Evolutionary conservation across 2,888 invertebrate genomes (phyloP), one percentile per base, ranked within the genome.

Genomic region (Endotricha flammealis): DNA sequence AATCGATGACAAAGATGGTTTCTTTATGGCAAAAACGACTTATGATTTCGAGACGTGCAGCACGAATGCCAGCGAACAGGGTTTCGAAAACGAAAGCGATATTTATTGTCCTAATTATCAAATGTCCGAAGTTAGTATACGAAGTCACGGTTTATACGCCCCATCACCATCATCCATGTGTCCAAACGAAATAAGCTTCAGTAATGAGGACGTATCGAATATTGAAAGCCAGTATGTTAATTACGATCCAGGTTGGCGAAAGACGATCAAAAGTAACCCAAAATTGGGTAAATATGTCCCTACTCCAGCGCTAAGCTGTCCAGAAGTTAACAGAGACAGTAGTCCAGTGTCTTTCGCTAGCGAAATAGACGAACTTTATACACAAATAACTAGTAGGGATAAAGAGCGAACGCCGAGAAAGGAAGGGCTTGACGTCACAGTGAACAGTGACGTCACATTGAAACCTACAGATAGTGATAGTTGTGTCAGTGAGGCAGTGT

Each of bases 351-450:
- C 87, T 0, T 80, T 81, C 44, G 59, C 76, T 27, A 90, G 90
- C 54, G 90, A 90, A 48, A 77, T 92, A 32, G 92, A 92, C 55
- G 92, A 92, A 58, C 74, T 92, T 5, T 92, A 92, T 61, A 91
- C 92, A 50, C 91, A 91, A 56, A 92, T 92, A 28, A 87, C 89
- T 9, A 80, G 90, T 49, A 60, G 79, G 39, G 75, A 78, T 35
- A 68, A 71, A 36, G 75, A 78, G 4, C 70, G 77, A 47, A 55
- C 65, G 30, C 53, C 60, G 29, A 48, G 72, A 10, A 72, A 70
- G 32, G 77, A 79, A 22, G 75, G 66, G 7, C 41, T 82, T 24
- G 83, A 83, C 39, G 71, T 74, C 49, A 81, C 85, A 8, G 62
- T 79, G 42, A 81, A 74, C 35, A 82, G 85, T 68, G 86, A 86